Evolutionary conservation across 2,113 vertebrate genomes (phyloP).

Genomic region (Nasalis larvatus): DNA sequence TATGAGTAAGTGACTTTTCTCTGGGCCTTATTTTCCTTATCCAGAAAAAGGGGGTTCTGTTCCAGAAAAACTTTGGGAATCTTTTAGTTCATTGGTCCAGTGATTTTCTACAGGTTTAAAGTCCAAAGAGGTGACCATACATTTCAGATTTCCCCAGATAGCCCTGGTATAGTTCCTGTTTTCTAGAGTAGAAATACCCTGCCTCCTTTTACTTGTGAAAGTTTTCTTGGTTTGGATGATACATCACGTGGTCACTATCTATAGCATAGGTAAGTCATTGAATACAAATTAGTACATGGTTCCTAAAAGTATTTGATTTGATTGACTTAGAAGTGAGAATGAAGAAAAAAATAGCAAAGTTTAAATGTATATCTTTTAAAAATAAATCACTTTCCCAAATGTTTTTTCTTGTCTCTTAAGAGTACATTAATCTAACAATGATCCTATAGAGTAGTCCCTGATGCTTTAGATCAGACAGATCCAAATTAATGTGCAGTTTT

Average conservation of each 20-base stretch:
- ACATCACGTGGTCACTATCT: slow-evolving; percentile 20
- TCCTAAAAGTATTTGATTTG: slow-evolving; percentile 32
- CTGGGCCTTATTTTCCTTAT: background rate
- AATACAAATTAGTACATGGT: slow-evolving; percentile 30
- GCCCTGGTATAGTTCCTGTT: background rate
- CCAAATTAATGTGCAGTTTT: slow-evolving; percentile 89
- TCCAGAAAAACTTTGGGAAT: slow-evolving; percentile 5
- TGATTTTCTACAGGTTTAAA: slow-evolving; percentile 9
- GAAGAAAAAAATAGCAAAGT: slow-evolving; percentile 38
- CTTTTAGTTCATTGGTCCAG: background rate
- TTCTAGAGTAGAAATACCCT: background rate
- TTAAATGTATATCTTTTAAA: slow-evolving; percentile 53
- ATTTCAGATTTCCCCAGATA: background rate
- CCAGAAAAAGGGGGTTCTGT: background rate
- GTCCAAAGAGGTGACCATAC: background rate
- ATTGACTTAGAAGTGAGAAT: slow-evolving; percentile 55
- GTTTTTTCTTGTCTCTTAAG: slow-evolving; percentile 54
- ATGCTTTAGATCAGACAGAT: slow-evolving; percentile 80
- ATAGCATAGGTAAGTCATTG: slow-evolving; percentile 6
- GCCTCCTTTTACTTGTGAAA: background rate
- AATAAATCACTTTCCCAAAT: slow-evolving; percentile 38
- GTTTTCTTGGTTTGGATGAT: slow-evolving; percentile 19
- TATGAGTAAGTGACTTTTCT: background rate
- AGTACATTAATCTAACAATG: slow-evolving; percentile 85
- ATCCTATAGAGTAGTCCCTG: slow-evolving; percentile 61